Conservation (phyloP, 2,888 invertebrate genomes). For the Blastobasis lacticolella region DNA sequence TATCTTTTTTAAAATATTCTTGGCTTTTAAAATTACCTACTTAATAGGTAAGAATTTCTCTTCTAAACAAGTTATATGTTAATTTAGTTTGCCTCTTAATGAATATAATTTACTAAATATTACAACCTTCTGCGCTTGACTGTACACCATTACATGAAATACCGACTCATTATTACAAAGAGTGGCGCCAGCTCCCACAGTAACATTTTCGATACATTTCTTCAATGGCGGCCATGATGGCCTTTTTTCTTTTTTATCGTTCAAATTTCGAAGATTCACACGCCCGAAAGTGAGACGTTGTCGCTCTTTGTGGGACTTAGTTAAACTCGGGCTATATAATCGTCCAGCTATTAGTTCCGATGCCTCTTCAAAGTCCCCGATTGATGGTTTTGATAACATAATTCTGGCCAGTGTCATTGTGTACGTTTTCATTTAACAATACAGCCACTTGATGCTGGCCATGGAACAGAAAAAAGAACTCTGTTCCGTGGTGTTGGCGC, state of each 20-base stretch:
- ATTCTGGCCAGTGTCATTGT: slow-evolving; percentile 13
- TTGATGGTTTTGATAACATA: slow-evolving; percentile 44
- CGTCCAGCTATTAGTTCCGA: slow-evolving; percentile 35
- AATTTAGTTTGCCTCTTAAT: not conserved
- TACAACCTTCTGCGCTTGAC: slow-evolving; percentile 9
- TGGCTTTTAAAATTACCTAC: not conserved
- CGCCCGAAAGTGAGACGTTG: slow-evolving; percentile 48
- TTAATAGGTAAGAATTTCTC: not conserved
- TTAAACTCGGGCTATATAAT: slow-evolving; percentile 27
- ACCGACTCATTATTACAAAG: slow-evolving; percentile 42
- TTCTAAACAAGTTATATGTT: not conserved
- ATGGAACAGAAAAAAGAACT: too few species aligned
- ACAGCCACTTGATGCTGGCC: too few species aligned
- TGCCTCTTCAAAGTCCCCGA: slow-evolving; percentile 23
- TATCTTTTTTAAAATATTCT: not conserved
- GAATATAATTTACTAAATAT: slow-evolving; percentile 1
- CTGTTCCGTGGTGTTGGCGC: too few species aligned
- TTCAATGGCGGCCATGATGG: slow-evolving; percentile 42
- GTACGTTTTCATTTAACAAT: too few species aligned
- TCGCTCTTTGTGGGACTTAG: slow-evolving; percentile 31
- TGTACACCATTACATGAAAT: slow-evolving; percentile 40
- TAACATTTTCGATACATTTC: slow-evolving; percentile 45
- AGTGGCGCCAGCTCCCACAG: slow-evolving; percentile 53
- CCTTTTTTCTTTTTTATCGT: slow-evolving; percentile 24
- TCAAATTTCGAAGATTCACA: slow-evolving; percentile 43